Conservation (phyloP, 2,888 invertebrate species). For the Seira sanloemensis region DNA sequence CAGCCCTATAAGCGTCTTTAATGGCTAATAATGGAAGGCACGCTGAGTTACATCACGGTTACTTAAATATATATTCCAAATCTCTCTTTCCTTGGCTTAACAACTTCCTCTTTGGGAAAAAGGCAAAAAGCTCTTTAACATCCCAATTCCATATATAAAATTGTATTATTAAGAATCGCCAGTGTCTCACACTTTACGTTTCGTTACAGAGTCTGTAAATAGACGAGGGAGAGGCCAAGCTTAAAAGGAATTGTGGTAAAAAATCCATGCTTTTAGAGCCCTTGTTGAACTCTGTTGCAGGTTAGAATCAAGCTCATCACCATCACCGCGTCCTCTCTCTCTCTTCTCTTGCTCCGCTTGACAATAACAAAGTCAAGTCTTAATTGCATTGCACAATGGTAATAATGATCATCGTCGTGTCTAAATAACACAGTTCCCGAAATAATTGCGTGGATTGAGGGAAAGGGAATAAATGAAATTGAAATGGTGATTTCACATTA, state of each 20-base stretch:
- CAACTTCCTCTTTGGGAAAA: too few relatives aligned
- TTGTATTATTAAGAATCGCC: background rate
- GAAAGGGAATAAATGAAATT: conserved; percentile 12
- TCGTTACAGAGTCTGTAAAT: too few relatives aligned
- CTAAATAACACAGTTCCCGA: conserved; percentile 9
- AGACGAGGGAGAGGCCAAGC: too few relatives aligned
- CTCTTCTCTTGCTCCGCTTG: conserved; percentile 22
- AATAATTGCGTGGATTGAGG: conserved; percentile 9
- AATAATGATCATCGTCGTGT: conserved; percentile 16
- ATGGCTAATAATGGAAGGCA: conserved; percentile 73
- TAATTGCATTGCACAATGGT: conserved; percentile 52
- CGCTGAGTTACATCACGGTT: conserved; percentile 60
- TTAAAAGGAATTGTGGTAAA: too few relatives aligned
- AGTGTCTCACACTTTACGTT: too few relatives aligned
- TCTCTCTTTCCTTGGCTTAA: background rate
- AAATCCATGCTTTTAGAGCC: too few relatives aligned
- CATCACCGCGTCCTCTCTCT: background rate
- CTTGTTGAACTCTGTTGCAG: too few relatives aligned
- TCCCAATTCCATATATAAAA: too few relatives aligned
- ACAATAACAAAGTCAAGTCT: conserved; percentile 52
- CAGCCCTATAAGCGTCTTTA: conserved; percentile 70
- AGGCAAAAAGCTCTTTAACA: too few relatives aligned
- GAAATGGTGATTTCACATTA: conserved; percentile 14
- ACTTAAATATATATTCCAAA: conserved; percentile 5
- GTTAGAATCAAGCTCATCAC: background rate